phyloP scores from a whole-genome alignment of 2,888 invertebrate species.

The Hirtodrosophila histrioides region DNA sequence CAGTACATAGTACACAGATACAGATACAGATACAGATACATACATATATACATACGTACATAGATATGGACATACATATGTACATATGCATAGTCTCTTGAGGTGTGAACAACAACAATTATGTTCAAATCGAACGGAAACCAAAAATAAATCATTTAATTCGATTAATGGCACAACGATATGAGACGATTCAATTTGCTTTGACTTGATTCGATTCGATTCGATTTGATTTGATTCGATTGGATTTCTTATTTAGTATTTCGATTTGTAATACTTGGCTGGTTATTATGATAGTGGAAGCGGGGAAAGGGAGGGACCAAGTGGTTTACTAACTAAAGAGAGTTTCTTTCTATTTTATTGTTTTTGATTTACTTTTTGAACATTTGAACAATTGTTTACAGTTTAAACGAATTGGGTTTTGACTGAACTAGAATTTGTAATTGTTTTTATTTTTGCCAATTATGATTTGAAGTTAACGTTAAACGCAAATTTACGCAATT shows the following conservation, averaged over 20 bases:
- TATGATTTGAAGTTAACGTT: conserved; percentile 66
- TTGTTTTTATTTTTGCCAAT: conserved; percentile 46
- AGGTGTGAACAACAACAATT: conserved; percentile 64
- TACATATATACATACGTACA: conserved; percentile 13
- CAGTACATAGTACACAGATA: conserved; percentile 15
- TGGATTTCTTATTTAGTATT: conserved; percentile 18
- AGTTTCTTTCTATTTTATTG: conserved; percentile 13
- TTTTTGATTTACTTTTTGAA: conserved; percentile 38
- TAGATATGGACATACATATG: conserved; percentile 27
- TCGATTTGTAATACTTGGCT: conserved; percentile 4
- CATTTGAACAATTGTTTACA: conserved; percentile 29
- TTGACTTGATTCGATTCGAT: conserved; percentile 6
- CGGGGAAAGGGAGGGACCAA: conserved; percentile 8
- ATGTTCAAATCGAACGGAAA: conserved; percentile 70
- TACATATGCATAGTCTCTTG: conserved; percentile 41
- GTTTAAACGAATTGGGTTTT: conserved; percentile 54
- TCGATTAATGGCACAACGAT: conserved; percentile 24
- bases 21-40: conserved; percentile 30
- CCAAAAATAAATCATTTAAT: conserved; percentile 40
- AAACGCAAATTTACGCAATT: conserved; percentile 58
- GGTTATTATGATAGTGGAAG: conserved; percentile 7
- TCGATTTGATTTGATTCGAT: conserved; percentile 21
- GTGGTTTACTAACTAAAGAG: conserved; percentile 58
- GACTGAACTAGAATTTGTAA: conserved; percentile 44
- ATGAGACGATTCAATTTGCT: conserved; percentile 2